Base-by-base conservation (phyloP, 2,113 vertebrate genomes). In the Passer montanus region DNA sequence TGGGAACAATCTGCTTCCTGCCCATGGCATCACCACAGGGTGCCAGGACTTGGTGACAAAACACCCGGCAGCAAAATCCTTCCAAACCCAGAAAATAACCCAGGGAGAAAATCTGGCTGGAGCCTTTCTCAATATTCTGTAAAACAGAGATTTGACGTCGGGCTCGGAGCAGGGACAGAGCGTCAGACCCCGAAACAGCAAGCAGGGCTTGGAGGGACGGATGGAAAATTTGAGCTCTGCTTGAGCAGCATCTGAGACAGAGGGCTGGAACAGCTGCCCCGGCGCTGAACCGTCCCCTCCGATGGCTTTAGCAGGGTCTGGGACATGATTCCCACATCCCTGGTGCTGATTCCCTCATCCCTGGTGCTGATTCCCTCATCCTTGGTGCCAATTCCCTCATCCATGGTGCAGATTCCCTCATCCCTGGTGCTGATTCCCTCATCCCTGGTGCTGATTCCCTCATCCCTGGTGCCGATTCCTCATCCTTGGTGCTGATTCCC, bases 241-340 rank as follows among this genome's bases (percentile, higher is more conserved):
- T 1, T 14, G 33, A n/a, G 28, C 27, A 74, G 14, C 52, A 39
- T 62, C 59, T 15, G 60, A 80, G 67, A 86, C 15, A 84, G 60
- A 26, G 90, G 73, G n/a, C 24, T 87, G 72, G 26, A 58, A 26
- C 20, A 91, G 41, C 58, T 87, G 81, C 81, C 81, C 86, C 4
- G 0, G 62, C 0, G 0, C 75, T 77, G 77, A 96, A 81, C 81
- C 3, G 0, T 27, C 58, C 64, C 24, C 43, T 79, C 44, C 0
- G 0, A 70, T 47, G 60, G 50, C 76, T 94, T 86, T 86, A 39
- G 3, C 52, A 77, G 81, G 0, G 0, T 1, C 6, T 55, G 83
- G 69, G 58, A 83, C 11, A 19, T 0, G 0, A 85, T 70, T 78
- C 62, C 69, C 15, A 6, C 0, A 0, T 64, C 35, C n/a, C 53